Conservation (phyloP, 2,113 vertebrate genomes). For the Pao palembangensis region DNA sequence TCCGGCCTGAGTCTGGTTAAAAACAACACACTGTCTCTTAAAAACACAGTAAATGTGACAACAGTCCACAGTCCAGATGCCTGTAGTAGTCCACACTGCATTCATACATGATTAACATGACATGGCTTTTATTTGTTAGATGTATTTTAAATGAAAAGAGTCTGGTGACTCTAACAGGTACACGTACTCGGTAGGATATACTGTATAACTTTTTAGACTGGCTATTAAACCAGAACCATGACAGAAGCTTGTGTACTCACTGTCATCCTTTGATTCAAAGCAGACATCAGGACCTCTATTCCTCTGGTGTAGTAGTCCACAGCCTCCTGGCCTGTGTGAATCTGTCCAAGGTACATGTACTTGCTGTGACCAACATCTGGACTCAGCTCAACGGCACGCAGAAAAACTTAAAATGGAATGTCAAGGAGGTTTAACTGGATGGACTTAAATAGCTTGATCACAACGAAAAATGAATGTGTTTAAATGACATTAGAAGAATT, state of each 20-base stretch:
- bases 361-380: constrained; percentile 78
- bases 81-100: too few relatives aligned
- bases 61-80: background rate
- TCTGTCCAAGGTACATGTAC: constrained; percentile 82
- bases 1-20: constrained; percentile 43
- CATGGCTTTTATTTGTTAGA: too few relatives aligned
- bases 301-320: constrained; percentile 76
- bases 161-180: too few relatives aligned
- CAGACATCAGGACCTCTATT: constrained; percentile 70
- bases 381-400: constrained; percentile 74
- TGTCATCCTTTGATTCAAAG: constrained; percentile 58
- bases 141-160: too few relatives aligned
- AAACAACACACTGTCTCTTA: background rate
- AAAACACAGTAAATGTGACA: background rate
- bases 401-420: constrained; percentile 59
- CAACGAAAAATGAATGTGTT: too few relatives aligned
- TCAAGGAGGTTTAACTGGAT: constrained; percentile 62
- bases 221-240: too few relatives aligned
- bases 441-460: background rate
- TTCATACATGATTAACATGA: too few relatives aligned
- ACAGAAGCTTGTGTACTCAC: constrained; percentile 42
- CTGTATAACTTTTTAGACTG: too few relatives aligned
- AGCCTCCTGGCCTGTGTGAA: constrained; percentile 73
- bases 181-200: too few relatives aligned
- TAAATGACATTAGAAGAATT: background rate